These are phyloP conservation scores for Drosophila littoralis DNA, from an alignment of 1,140 invertebrate species.

Conservation along the genomic window DNA sequence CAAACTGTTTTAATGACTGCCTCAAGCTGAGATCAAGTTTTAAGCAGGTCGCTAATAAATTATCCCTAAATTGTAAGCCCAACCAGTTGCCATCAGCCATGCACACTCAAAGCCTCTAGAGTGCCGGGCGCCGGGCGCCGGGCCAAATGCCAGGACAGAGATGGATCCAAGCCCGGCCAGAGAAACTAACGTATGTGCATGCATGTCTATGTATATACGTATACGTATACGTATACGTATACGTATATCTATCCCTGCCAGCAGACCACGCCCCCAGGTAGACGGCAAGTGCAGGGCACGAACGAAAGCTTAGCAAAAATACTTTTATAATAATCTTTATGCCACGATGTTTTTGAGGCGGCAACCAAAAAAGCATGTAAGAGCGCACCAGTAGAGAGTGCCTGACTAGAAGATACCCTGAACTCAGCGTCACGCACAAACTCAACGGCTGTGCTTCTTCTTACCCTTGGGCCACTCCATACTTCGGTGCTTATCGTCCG, in stretches of 20 bases:
- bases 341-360: conserved; percentile 52
- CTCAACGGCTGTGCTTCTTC: no score
- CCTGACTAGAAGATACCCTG: no score
- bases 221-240: not conserved
- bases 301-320: conserved; percentile 71
- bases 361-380: conserved; percentile 38
- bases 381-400: not conserved
- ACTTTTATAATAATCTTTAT: conserved; percentile 82
- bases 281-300: conserved; percentile 28
- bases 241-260: not conserved
- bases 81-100: conserved; percentile 58
- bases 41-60: conserved; percentile 62
- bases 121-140: conserved; percentile 15
- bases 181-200: conserved; percentile 36
- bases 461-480: no score
- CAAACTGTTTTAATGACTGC: conserved; percentile 20
- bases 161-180: conserved; percentile 48
- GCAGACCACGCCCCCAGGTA: conserved; percentile 1
- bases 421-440: no score
- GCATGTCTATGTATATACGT: no score
- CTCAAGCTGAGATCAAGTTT: conserved; percentile 42
- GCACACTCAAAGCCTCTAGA: conserved; percentile 68
- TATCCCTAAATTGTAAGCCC: conserved; percentile 42
- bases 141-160: conserved; percentile 67
- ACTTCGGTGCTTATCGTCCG: no score